Base-by-base conservation (phyloP, 2,888 invertebrate species). In the Pseudococcus viburni region DNA sequence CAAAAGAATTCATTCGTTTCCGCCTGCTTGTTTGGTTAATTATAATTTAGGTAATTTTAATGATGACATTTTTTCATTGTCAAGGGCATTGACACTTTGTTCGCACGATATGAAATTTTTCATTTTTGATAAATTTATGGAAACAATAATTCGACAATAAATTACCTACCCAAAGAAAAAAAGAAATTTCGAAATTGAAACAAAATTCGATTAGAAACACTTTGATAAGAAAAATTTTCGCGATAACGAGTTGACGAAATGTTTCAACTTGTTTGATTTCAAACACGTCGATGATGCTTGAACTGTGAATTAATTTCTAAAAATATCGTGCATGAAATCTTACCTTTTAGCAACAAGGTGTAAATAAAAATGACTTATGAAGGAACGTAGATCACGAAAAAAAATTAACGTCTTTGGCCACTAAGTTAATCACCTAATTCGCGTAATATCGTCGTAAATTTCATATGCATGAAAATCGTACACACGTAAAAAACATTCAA, bases 341-440 rank as follows among this genome's bases (percentile, higher is more conserved):
- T 73, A 73, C 73, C 73, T 73, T 73, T 73, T 73, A 73, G 59
- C 59, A 19, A 59, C 59, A n/a, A 9, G 19, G 19, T 59, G n/a
- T 19, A 19, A 59, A 59, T 19, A 15, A 59, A 59, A 59, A 51
- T 51, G 15, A 51, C 12, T 11, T 59, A 19, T 8, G 5, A 19
- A 59, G 59, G 59, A 59, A 59, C 59, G 59, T 19, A 59, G 19
- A 59, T 59, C 19, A 59, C 19, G 59, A 59, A 19, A 19, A 19
- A 19, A 6, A 59, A 19, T 9, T 8, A 19, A 59, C 19, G 59
- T 59, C 59, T 59, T 5, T 59, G 5, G 59, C 59, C 59, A 59
- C 59, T 59, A 59, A 59, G 6, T 59, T 19, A 59, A 59, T 59
- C 59, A 59, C 59, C 19, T 59, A 33, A 33, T 33, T n/a, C 83